These are phyloP conservation scores for Acrocephalus arundinaceus DNA, from an alignment of 2,113 vertebrate species.

Conservation along the genomic window DNA sequence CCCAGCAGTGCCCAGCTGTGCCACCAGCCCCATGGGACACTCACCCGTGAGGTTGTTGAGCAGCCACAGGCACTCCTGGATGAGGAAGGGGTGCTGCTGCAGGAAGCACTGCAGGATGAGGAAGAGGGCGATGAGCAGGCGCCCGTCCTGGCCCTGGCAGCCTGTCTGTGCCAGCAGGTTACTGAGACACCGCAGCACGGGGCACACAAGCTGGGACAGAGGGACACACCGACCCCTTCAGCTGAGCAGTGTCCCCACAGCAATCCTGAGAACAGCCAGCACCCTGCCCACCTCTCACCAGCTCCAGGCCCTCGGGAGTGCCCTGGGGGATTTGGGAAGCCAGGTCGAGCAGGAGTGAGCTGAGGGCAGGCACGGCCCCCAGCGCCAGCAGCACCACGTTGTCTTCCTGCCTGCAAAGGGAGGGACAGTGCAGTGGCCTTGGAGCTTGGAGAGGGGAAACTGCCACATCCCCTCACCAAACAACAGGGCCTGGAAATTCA, in stretches of 20 bases:
- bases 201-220: slow-evolving; percentile 82
- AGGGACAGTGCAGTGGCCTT: not conserved
- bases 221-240: not conserved
- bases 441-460: not conserved
- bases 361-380: slow-evolving; percentile 76
- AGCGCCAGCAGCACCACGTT: slow-evolving; percentile 68
- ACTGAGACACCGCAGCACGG: slow-evolving; percentile 87
- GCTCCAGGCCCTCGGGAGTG: slow-evolving; percentile 75
- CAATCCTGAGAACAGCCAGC: rapidly evolving
- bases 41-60: slow-evolving; percentile 96
- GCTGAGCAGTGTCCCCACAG: rapidly evolving
- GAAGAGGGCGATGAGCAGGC: slow-evolving; percentile 81
- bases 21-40: not conserved
- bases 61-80: slow-evolving; percentile 88
- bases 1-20: not conserved
- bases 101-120: slow-evolving; percentile 80
- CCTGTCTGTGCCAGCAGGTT: slow-evolving; percentile 79
- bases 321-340: slow-evolving; percentile 74
- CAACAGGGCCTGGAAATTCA: not conserved
- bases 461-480: not conserved
- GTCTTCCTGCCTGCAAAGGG: slow-evolving; percentile 69
- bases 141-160: slow-evolving; percentile 63
- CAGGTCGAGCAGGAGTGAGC: slow-evolving; percentile 78
- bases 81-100: slow-evolving; percentile 76
- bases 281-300: slow-evolving; percentile 73